phyloP scores from a whole-genome alignment of 2,888 invertebrate species.

The Tachina grossa region DNA sequence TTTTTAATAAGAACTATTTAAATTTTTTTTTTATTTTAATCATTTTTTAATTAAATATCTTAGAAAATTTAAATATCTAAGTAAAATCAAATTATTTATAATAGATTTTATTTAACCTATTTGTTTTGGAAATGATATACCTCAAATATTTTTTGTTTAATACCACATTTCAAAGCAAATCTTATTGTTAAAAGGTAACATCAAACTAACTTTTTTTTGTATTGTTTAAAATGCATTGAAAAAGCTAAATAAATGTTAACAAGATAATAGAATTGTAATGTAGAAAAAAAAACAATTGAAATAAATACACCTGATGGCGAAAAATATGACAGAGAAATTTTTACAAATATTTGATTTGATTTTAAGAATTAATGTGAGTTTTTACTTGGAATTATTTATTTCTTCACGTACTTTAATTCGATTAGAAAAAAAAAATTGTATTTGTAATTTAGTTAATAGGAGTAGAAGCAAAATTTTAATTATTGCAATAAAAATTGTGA shows the following conservation, averaged over 20 bases:
- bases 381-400: too few species aligned
- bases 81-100: constrained; percentile 7
- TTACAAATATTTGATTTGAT: too few species aligned
- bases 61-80: background rate
- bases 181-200: background rate
- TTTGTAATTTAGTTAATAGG: too few species aligned
- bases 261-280: background rate
- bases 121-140: background rate
- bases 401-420: too few species aligned
- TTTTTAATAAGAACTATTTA: background rate
- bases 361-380: too few species aligned
- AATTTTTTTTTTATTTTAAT: background rate
- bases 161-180: constrained; percentile 4
- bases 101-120: background rate
- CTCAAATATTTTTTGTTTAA: constrained; percentile 11
- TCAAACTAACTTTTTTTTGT: constrained; percentile 1
- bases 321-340: background rate
- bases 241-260: background rate
- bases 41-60: constrained; percentile 8
- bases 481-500: too few species aligned
- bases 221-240: background rate
- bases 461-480: too few species aligned
- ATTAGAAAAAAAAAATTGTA: too few species aligned
- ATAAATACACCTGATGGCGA: background rate
- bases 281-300: background rate